Percentiles rank a stretch among this genome's conserved stretches.
Conservation (phyloP, 1,140 invertebrate species). For the Drosophila paulistorum region DNA sequence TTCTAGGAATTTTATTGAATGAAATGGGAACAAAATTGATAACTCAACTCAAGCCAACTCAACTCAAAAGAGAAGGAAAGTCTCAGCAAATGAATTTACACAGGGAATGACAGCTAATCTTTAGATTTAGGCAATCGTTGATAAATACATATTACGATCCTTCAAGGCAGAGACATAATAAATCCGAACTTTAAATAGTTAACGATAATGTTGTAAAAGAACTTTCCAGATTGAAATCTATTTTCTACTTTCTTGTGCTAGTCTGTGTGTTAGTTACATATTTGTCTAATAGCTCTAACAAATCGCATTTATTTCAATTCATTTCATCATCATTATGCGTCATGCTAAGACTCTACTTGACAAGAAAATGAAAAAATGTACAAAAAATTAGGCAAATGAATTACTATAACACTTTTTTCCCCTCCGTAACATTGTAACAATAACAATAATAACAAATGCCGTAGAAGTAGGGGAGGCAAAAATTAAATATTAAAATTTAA, state of each 20-base stretch:
- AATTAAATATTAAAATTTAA: constrained; percentile 19
- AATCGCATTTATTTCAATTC: neutral
- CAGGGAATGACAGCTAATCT: too few species aligned
- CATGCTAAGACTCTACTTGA: neutral
- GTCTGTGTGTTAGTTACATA: too few species aligned
- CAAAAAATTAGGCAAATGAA: too few species aligned
- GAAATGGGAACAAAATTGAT: constrained; percentile 7
- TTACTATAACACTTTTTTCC: too few species aligned
- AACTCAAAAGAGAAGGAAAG: neutral
- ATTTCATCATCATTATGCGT: constrained; percentile 9
- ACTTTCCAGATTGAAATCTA: too few species aligned
- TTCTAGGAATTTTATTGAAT: neutral
- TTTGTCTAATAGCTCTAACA: neutral
- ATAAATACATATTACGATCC: too few species aligned
- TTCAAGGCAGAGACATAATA: too few species aligned
- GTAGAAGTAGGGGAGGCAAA: neutral
- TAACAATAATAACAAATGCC: neutral
- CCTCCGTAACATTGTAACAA: neutral
- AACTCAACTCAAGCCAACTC: neutral
- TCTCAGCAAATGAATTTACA: neutral
- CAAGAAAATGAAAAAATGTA: too few species aligned
- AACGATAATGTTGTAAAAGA: too few species aligned
- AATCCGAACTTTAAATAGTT: too few species aligned
- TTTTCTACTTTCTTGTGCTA: too few species aligned
- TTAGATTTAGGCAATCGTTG: too few species aligned